Evolutionary conservation across 2,888 invertebrate genomes (phyloP), one percentile per base, ranked within the genome.

Genomic region (Cyrtodaria siliqua): DNA sequence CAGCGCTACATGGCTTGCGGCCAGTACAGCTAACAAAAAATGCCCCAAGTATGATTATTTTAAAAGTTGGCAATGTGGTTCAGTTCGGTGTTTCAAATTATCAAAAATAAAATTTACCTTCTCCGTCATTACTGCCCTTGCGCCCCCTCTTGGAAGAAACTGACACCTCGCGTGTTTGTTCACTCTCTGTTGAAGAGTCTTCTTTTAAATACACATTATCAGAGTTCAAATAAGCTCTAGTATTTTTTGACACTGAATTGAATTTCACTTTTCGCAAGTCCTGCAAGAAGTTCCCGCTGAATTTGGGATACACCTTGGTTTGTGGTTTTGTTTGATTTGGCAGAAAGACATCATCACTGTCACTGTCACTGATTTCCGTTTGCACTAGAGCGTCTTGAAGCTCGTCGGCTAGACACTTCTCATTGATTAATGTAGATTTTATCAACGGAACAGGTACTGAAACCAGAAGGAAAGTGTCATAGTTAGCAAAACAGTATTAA

Each of bases 121-220:
- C 79, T 6, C 69, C 72, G 14, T 59, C 70, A 44, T 76, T 61
- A 42, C 59, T 70, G 3, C 64, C 77, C 44, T 62, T 69, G 3
- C 76, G 56, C 23, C 70, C 73, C 29, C 73, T 66, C n/a, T 75
- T 68, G 42, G 78, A 75, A 33, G 78, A 61, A 23, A 66, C 62
- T 1, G 56, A 27, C 14, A 70, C 56, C 26, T 62, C 64, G 44
- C 55, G 69, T 40, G 59, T 42, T 52, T 60, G 63, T 20, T 47
- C 14, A 18, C 53, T 55, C n/a, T 64, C 69, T 24, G 76, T 57
- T 14, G 79, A 71, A 8, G 86, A 86, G 61, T 87, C 87, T 52
- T 85, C 97, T 94, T 98, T 98, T 38, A 98, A 94, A 94, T 97
- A 95, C 50, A 83, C 75, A 72, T 85, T 87, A 60, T 88, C 84